A percentile compares a stretch with the other conserved stretches of the same genome.
phyloP scores from a whole-genome alignment of 2,888 invertebrate species.

The Amphipoea oculea region DNA sequence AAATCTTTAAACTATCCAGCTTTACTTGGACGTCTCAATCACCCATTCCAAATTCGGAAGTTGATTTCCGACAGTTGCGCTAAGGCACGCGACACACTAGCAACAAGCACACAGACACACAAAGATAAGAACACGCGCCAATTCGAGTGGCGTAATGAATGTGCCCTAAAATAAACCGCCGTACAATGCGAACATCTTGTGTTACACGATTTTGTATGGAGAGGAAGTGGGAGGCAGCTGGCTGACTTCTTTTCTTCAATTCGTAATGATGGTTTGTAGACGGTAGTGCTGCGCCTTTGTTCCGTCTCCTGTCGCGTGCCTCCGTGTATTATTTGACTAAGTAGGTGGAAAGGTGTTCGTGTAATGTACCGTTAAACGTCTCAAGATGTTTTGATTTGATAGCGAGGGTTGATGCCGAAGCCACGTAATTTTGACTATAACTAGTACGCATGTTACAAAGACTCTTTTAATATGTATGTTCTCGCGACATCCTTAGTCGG shows the following conservation, averaged over 20 bases:
- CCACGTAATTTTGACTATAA: slow-evolving; percentile 65
- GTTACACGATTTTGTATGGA: slow-evolving; percentile 87
- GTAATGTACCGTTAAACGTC: slow-evolving; percentile 81
- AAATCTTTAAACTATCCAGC: neutral
- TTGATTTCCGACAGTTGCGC: slow-evolving; percentile 46
- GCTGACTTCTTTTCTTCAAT: slow-evolving; percentile 83
- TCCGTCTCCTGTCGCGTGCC: slow-evolving; percentile 88
- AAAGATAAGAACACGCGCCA: slow-evolving; percentile 90
- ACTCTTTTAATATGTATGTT: neutral
- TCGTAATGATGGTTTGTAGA: slow-evolving; percentile 87
- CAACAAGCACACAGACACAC: slow-evolving; percentile 70
- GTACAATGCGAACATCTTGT: slow-evolving; percentile 86
- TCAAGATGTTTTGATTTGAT: slow-evolving; percentile 87
- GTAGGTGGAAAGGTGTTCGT: slow-evolving; percentile 89
- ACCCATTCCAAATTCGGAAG: slow-evolving; percentile 23
- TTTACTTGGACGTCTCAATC: neutral
- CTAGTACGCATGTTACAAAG: slow-evolving; percentile 26
- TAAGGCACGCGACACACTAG: slow-evolving; percentile 68
- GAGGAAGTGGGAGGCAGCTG: slow-evolving; percentile 90
- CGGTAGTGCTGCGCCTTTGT: slow-evolving; percentile 84
- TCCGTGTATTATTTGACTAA: slow-evolving; percentile 79
- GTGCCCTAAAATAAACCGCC: slow-evolving; percentile 86
- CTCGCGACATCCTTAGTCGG: slow-evolving; percentile 25
- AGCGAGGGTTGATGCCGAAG: slow-evolving; percentile 63
- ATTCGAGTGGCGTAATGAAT: slow-evolving; percentile 87